Evolutionary conservation across 2,888 invertebrate species (phyloP).

Genomic region (Diaphora mendica): DNA sequence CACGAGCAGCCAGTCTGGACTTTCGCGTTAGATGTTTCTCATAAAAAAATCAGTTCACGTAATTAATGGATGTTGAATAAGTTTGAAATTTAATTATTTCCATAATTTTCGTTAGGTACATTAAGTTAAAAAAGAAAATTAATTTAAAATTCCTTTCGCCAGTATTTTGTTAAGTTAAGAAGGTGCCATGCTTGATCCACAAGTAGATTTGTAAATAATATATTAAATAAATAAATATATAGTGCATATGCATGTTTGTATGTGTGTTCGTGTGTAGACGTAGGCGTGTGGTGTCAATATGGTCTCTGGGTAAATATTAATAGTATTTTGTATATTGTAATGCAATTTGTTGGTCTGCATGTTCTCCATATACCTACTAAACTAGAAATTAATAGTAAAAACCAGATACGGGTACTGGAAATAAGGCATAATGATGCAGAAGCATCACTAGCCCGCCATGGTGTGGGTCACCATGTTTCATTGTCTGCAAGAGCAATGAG

Average conservation of each 20-base stretch:
- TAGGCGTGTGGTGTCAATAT: slow-evolving; percentile 28
- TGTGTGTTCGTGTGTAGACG: slow-evolving; percentile 41
- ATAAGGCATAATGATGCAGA: too few relatives aligned
- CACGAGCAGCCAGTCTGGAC: too few relatives aligned
- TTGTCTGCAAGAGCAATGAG: too few relatives aligned
- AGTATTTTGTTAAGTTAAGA: slow-evolving; percentile 11
- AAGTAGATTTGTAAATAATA: slow-evolving; percentile 20
- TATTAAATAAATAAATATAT: slow-evolving; percentile 28
- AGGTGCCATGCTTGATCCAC: slow-evolving; percentile 25
- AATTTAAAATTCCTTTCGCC: slow-evolving; percentile 8
- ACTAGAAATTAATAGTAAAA: not conserved
- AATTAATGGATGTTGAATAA: not conserved
- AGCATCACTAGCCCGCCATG: too few relatives aligned
- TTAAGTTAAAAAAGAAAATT: not conserved
- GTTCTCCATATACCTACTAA: not conserved
- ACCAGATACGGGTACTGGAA: too few relatives aligned
- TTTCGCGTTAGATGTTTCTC: too few relatives aligned
- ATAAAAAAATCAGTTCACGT: not conserved
- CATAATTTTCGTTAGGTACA: too few relatives aligned
- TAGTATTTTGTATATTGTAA: slow-evolving; percentile 1
- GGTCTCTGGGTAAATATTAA: slow-evolving; percentile 4
- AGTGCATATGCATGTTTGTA: slow-evolving; percentile 36
- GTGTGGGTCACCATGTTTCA: too few relatives aligned
- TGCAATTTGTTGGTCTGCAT: slow-evolving; percentile 8
- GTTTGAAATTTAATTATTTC: not conserved